Base-by-base conservation (phyloP, 2,113 vertebrate genomes). In the Maccullochella peelii region DNA sequence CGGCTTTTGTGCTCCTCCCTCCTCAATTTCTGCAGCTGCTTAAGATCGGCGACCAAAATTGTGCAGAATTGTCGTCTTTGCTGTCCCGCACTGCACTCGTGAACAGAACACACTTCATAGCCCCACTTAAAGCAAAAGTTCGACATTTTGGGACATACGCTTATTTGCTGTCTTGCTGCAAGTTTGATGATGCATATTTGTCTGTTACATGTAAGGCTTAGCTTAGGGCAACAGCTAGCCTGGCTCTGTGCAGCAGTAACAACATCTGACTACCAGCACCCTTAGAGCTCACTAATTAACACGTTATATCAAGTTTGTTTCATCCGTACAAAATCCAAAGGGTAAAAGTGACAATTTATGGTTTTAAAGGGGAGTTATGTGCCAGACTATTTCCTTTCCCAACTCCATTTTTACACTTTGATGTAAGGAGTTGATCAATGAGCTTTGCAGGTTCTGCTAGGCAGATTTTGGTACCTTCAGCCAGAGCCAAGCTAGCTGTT, bases 31-130 rank as follows among this genome's bases (percentile, higher is more conserved):
- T 30, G 50, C 80, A 33, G 57, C 73, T 55, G 71, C 77, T 38
- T 80, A 11, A 73, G 49, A 80, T 66, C 80, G 58, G 85, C 49
- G 63, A 85, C 77, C 78, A 86, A 82, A 89, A 69, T 68, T 44
- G 65, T 83, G 73, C 38, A 21, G 21, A 21, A 10, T 9, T 70
- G 54, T 80, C 21, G 21, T 79, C 50, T 73, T 55, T 52, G 73
- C 54, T 84, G 73, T 82, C 23, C 49, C 74, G 69, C 40, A 36
- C 61, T 38, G 82, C 66, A 67, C 79, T 76, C 27, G 36, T 83
- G 52, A 73, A 72, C 59, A 59, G 20, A 73, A 52, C 40, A 55
- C 81, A 55, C 63, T 58, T 71, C 7, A 66, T 62, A 6, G 55
- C 8, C 10, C 3, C 66, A 75, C 59, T 65, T 49, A 25, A 23